Conservation (phyloP, 2,888 invertebrate genomes). For the Sisyra nigra region DNA sequence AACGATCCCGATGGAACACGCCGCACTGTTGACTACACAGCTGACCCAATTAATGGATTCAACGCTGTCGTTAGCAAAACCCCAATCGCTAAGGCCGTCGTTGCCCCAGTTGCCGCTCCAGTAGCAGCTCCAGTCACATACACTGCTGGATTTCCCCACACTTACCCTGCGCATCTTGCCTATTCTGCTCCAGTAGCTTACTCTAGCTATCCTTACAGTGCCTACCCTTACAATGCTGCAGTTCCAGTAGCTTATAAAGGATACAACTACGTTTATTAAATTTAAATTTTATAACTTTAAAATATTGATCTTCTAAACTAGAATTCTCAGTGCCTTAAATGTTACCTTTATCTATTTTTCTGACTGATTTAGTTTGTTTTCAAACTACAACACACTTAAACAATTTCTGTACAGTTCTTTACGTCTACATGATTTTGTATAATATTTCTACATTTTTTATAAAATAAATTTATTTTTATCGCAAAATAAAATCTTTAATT, state of each 20-base stretch:
- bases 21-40: constrained; percentile 30
- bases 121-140: constrained; percentile 12
- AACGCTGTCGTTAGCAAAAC: constrained; percentile 29
- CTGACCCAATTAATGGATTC: constrained; percentile 32
- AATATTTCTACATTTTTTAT: no score
- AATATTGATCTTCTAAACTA: neutral
- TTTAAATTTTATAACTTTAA: neutral
- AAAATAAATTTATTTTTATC: no score
- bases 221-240: neutral
- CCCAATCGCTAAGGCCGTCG: constrained; percentile 5
- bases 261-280: neutral
- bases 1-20: constrained; percentile 31
- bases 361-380: no score
- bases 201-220: neutral
- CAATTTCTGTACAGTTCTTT: no score
- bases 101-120: constrained; percentile 7
- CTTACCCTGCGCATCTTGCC: neutral
- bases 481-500: no score
- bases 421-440: no score
- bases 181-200: neutral
- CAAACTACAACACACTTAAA: no score
- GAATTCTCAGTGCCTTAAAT: neutral
- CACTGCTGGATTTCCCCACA: neutral
- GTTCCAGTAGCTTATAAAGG: neutral
- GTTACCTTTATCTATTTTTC: no score